phyloP scores from a whole-genome alignment of 2,113 vertebrate genomes.

The Rhynchopsitta pachyrhyncha region DNA sequence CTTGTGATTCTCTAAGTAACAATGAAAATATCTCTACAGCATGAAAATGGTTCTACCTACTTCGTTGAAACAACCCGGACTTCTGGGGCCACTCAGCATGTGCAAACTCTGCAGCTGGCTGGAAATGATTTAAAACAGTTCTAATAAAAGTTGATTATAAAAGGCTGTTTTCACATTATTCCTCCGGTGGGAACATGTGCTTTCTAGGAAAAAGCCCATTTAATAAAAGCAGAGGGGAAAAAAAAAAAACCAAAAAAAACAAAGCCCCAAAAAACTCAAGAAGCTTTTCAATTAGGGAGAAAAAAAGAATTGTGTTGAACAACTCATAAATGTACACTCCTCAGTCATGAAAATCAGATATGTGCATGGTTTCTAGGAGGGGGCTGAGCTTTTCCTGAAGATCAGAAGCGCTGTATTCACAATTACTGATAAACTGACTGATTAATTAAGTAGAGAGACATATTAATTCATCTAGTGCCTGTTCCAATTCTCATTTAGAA shows the following conservation, averaged over 20 bases:
- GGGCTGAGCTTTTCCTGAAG: not conserved
- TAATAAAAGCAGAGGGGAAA: not conserved
- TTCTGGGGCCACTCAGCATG: not conserved
- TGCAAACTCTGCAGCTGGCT: not conserved
- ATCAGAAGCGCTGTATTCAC: constrained; percentile 15
- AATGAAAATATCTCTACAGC: not conserved
- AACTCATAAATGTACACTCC: not conserved
- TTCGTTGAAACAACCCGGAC: not conserved
- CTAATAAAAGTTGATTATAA: not conserved
- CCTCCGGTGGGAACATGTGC: not conserved
- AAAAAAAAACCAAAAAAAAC: too few relatives aligned
- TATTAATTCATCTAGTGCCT: constrained; percentile 41
- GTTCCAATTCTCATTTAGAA: constrained; percentile 40
- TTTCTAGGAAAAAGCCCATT: not conserved
- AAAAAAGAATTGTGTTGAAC: not conserved
- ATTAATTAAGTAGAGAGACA: constrained; percentile 55
- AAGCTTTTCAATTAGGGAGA: not conserved
- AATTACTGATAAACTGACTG: constrained; percentile 49
- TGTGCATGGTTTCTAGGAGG: not conserved
- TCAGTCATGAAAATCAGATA: not conserved
- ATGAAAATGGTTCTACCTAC: not conserved
- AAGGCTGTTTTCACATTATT: not conserved
- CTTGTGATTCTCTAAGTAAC: not conserved
- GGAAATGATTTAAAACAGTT: not conserved
- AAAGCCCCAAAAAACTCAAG: not conserved